Evolutionary conservation across 2,113 vertebrate species (phyloP).

Genomic region (Protobothrops flavoviridis): DNA sequence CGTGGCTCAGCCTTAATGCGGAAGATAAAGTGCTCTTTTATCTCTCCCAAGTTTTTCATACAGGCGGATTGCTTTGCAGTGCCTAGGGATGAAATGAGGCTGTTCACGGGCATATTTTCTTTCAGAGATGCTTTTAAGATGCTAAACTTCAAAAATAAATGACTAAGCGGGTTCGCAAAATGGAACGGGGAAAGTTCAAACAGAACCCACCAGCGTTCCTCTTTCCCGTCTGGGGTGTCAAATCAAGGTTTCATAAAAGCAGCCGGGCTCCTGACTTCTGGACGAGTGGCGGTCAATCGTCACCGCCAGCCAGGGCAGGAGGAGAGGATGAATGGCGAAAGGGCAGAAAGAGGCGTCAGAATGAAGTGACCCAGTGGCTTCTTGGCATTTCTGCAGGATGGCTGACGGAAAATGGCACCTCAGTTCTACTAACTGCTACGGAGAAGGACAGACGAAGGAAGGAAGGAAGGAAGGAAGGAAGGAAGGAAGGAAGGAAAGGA

Average conservation of each 20-base stretch:
- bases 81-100: neutral
- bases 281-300: rapidly evolving
- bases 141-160: neutral
- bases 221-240: neutral
- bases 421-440: neutral
- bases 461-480: too few relatives aligned
- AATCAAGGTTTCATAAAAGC: neutral
- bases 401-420: neutral
- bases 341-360: neutral
- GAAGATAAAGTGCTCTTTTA: neutral
- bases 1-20: neutral
- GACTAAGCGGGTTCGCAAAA: too few relatives aligned
- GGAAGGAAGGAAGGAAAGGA: too few relatives aligned
- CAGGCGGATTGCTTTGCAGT: neutral
- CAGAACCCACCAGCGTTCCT: neutral
- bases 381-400: neutral
- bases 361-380: neutral
- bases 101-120: neutral
- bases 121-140: neutral
- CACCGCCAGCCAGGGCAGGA: neutral
- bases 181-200: neutral
- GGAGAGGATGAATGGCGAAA: neutral
- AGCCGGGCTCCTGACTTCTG: neutral
- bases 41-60: neutral
- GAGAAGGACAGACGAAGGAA: neutral